Evolutionary conservation across 2,113 vertebrate species (phyloP).

Genomic region (Lethenteron reissneri): DNA sequence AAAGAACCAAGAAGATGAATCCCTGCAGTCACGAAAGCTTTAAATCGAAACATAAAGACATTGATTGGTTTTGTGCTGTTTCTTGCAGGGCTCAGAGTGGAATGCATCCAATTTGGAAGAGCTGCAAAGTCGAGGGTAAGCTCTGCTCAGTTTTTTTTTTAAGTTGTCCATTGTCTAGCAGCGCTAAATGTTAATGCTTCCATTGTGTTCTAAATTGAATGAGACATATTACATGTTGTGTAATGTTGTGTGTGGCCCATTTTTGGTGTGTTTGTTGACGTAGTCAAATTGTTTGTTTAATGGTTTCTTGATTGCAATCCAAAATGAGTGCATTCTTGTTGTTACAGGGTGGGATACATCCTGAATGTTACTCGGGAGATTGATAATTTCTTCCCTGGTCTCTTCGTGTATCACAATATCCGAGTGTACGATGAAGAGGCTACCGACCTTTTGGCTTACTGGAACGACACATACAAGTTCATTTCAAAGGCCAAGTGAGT

Average conservation of each 20-base stretch:
- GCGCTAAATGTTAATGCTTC: no score
- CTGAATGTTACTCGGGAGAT: conserved; percentile 90
- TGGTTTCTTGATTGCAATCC: no score
- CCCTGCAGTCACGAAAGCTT: no score
- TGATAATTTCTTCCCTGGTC: conserved; percentile 89
- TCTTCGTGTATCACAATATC: conserved; percentile 91
- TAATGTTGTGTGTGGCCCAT: no score
- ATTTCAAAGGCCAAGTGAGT: conserved; percentile 87
- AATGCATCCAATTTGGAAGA: conserved; percentile 93
- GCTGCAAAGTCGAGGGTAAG: conserved; percentile 88
- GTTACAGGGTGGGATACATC: conserved; percentile 57
- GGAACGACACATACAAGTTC: conserved; percentile 97
- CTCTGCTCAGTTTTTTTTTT: neutral
- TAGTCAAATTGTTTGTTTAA: no score
- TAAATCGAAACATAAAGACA: no score
- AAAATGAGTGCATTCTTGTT: neutral
- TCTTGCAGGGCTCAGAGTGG: conserved; percentile 72
- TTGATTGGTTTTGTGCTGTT: no score
- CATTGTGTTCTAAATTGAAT: no score
- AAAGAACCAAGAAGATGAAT: no score
- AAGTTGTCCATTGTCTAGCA: no score
- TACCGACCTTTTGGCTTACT: conserved; percentile 85
- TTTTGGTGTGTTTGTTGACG: no score
- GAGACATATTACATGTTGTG: no score
- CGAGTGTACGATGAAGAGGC: conserved; percentile 88